phyloP scores from a whole-genome alignment of 1,140 invertebrate species.

The Aphaenogaster ashmeadi region DNA sequence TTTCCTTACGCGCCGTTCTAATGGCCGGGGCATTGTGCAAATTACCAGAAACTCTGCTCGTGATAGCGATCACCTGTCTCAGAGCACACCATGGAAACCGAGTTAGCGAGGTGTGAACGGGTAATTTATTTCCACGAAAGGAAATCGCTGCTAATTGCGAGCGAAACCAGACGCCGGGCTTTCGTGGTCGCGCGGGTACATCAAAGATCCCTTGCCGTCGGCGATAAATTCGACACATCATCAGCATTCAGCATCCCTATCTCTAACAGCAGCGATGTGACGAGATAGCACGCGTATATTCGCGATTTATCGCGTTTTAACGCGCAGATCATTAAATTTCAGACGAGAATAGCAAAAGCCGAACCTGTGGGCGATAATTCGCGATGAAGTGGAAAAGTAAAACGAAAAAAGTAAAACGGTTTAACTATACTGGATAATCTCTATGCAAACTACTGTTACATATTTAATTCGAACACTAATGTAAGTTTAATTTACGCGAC shows the following conservation, averaged over 20 bases:
- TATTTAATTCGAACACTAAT: neutral
- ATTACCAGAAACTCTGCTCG: slow-evolving; percentile 37
- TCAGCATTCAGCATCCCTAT: neutral
- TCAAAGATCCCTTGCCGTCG: neutral
- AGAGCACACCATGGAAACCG: neutral
- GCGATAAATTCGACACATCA: neutral
- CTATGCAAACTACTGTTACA: neutral
- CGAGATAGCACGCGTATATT: neutral
- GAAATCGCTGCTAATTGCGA: slow-evolving; percentile 26
- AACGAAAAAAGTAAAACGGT: neutral
- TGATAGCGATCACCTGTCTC: slow-evolving; percentile 37
- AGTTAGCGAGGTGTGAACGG: slow-evolving; percentile 18
- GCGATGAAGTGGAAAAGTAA: neutral
- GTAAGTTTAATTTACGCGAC: neutral
- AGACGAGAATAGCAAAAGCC: neutral
- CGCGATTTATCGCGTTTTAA: slow-evolving; percentile 18
- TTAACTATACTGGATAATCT: neutral
- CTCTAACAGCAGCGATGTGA: neutral
- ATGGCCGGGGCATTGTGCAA: neutral
- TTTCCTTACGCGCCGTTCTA: slow-evolving; percentile 3
- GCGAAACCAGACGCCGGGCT: neutral
- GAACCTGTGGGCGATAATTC: neutral
- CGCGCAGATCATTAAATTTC: slow-evolving; percentile 10
- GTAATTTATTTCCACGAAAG: slow-evolving; percentile 37
- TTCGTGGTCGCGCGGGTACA: neutral